Evolutionary conservation across 2,888 invertebrate species (phyloP).

Genomic region (Tiphia femorata): DNA sequence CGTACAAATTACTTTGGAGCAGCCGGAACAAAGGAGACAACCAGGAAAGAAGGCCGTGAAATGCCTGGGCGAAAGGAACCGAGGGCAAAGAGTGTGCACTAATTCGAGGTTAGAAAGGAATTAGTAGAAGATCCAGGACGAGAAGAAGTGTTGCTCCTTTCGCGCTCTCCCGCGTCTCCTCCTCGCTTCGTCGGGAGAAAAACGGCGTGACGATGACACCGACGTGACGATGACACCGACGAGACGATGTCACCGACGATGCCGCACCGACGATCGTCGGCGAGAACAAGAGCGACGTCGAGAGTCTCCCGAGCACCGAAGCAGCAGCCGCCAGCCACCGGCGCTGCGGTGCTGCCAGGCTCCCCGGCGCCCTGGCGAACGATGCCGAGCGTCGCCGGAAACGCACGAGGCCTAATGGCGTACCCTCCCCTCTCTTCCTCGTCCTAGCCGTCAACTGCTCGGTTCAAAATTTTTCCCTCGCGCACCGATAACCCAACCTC

Average conservation of each 20-base stretch:
- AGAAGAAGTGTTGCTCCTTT: conserved; percentile 13
- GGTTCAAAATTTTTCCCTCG: too few species aligned
- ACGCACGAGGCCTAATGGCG: conserved; percentile 18
- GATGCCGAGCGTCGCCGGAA: conserved; percentile 18
- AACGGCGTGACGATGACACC: not conserved
- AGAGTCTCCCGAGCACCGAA: too few species aligned
- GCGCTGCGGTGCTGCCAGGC: conserved; percentile 32
- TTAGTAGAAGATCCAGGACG: too few species aligned
- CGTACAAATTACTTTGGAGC: too few species aligned
- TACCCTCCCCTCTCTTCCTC: not conserved
- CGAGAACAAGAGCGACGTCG: not conserved
- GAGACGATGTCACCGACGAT: conserved; percentile 14
- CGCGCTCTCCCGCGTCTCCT: not conserved
- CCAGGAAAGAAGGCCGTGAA: too few species aligned
- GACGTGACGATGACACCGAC: not conserved
- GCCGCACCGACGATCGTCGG: conserved; percentile 7
- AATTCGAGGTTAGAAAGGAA: too few species aligned
- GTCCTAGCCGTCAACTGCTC: too few species aligned
- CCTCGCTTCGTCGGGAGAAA: not conserved
- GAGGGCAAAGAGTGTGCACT: too few species aligned
- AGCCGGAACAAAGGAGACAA: too few species aligned
- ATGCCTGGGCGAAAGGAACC: too few species aligned
- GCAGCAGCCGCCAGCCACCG: conserved; percentile 28
- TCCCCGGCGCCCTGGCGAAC: conserved; percentile 13
- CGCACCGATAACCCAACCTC: too few species aligned